Percentiles rank a stretch among this genome's conserved stretches.
phyloP scores from a whole-genome alignment of 2,113 vertebrate species.

The Pedionomus torquatus region DNA sequence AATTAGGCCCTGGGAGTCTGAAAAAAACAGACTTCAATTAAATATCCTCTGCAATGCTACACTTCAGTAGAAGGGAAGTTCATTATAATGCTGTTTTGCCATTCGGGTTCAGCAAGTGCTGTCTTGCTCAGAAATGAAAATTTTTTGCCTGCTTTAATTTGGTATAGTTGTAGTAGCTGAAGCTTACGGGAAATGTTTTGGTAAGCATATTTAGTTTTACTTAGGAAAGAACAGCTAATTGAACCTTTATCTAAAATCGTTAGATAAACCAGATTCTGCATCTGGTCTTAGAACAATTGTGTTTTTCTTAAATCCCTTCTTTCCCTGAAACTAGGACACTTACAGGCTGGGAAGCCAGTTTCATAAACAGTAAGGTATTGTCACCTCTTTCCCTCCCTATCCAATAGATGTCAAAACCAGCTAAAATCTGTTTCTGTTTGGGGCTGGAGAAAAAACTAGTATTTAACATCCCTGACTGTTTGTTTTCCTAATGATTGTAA shows the following conservation, averaged over 20 bases:
- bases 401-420: not conserved
- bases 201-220: not conserved
- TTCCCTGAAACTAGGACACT: not conserved
- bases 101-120: constrained; percentile 6
- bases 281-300: not conserved
- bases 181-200: not conserved
- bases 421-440: constrained; percentile 13
- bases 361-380: not conserved
- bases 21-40: not conserved
- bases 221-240: not conserved
- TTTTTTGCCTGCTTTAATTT: not conserved
- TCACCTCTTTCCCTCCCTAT: constrained; percentile 2
- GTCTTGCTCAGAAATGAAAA: not conserved
- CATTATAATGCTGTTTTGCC: not conserved
- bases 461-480: not conserved
- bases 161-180: not conserved
- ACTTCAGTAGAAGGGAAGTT: not conserved
- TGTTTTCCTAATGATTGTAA: constrained; percentile 4
- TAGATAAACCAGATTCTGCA: not conserved
- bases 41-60: not conserved
- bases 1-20: not conserved
- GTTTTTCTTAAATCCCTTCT: not conserved
- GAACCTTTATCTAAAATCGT: not conserved
- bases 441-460: not conserved
- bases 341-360: not conserved